Base-by-base conservation (phyloP, 2,797 vertebrate genomes). In the Onychomys arenicola region DNA sequence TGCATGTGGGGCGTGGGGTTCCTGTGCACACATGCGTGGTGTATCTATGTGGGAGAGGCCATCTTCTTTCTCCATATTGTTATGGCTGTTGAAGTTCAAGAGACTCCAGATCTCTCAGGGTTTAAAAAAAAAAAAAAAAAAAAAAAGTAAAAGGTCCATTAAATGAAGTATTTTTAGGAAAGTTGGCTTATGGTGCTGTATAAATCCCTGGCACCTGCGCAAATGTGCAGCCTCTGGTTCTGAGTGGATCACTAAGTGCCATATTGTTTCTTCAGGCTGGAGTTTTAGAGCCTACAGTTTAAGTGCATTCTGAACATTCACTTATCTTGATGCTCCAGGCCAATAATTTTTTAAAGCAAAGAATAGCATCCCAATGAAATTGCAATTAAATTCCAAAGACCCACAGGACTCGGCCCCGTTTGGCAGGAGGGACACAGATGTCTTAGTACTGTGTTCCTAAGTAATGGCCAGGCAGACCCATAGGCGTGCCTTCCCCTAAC, bases 81-180 rank as follows among this genome's bases (percentile, higher is more conserved):
- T 90, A 83, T 6, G 86, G 80, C 52, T 94, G 88, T 81, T 92
- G 82, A 95, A 95, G 96, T 92, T n/a, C 81, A 93, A 95, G 92
- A 86, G 82, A 86, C 23, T 93, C 46, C n/a, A 27, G 65, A 61
- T 93, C 90, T 82, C 96, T 86, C 63, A n/a, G 21, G 32, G 40
- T 82, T 8, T 61, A 40, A 57, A 32, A 37, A 73, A 93, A 89
- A 23, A 94, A 37, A 73, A 93, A 89, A 23, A 94, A 32, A 37
- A 73, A 93, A 89, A 23, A 94, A 23, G 12, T 29, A 63, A 52
- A 94, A 90, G 37, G 23, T 46, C 61, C 43, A 92, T 93, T 95
- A 95, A 94, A 82, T 94, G 69, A 88, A 75, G 13, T 65, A 82
- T 82, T 94, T 87, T 96, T 96, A 94, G 75, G 95, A 95, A 96